Base-by-base conservation (phyloP, 1,140 invertebrate species). In the Sitodiplosis mosellana region DNA sequence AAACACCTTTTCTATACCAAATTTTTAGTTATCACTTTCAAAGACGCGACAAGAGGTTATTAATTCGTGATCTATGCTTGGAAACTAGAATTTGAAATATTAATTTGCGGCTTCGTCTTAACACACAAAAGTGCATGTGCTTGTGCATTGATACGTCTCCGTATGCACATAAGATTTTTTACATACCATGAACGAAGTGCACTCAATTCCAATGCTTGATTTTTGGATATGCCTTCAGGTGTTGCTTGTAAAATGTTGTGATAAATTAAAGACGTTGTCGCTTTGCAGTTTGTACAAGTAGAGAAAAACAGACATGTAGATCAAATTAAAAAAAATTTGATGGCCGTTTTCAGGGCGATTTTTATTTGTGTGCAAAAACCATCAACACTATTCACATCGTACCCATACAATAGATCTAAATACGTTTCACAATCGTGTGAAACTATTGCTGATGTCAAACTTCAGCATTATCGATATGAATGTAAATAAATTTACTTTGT, bases 401-500 rank as follows among this genome's bases (percentile, higher is more conserved):
- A 65, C 51, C 72, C 63, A 55, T 81, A 85, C 68, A 85, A 73
- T 2, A 87, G 64, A 45, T 76, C 70, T 43, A 87, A 69, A 56
- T 80, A 76, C 49, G 64, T 65, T 56, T 82, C 78, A 15, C 75
- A 61, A 19, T 77, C 61, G 36, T 61, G 55, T 1, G 69, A 56
- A n/a, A 12, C 71, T 68, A 22, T 81, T 54, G 46, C 71, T 63
- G 1, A 67, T 49, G 50, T 71, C 63, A 37, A 70, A 66, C 18
- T 70, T 65, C 58, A 77, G 74, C 12, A 84, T 61, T 43, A 76
- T 74, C 51, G 73, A 69, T 20, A 84, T 55, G 54, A 84, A 71
- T 14, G 67, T 56, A 58, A 75, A 83, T 48, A 76, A 64, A 14
- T 74, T 55, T 10, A 66, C 53, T 20, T 65, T 55, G 53, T 72